phyloP scores from a whole-genome alignment of 2,797 vertebrate species.

The Xerus rutilus region DNA sequence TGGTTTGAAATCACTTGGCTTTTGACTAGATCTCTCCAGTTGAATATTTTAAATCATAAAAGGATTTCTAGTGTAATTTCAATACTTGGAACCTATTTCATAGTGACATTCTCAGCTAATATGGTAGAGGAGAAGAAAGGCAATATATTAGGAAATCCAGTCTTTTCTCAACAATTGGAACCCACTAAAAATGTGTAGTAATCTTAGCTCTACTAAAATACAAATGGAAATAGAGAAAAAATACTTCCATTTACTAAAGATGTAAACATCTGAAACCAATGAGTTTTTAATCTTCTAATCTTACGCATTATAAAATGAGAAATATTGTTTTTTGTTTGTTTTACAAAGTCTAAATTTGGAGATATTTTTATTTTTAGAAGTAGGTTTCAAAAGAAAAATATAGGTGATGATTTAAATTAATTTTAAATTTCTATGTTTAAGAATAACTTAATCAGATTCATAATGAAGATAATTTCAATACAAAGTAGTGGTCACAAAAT shows the following conservation, averaged over 20 bases:
- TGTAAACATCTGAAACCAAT: background rate
- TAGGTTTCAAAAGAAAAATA: conserved; percentile 32
- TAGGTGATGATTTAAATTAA: background rate
- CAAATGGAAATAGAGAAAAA: background rate
- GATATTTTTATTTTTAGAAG: background rate
- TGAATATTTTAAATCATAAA: background rate
- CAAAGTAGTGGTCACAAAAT: background rate
- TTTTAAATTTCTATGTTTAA: conserved; percentile 34
- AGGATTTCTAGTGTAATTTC: conserved; percentile 7
- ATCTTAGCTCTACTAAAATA: background rate
- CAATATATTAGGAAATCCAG: conserved; percentile 73
- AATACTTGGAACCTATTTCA: conserved; percentile 59
- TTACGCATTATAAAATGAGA: background rate
- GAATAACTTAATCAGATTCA: background rate
- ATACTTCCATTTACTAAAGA: background rate
- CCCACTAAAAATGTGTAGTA: conserved; percentile 60
- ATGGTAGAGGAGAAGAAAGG: background rate
- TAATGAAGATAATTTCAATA: conserved; percentile 54
- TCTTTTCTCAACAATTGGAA: conserved; percentile 57
- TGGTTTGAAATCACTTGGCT: background rate
- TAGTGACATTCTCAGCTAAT: conserved; percentile 55
- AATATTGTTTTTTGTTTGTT: background rate
- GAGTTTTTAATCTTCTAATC: background rate
- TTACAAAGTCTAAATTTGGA: background rate
- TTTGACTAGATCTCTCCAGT: conserved; percentile 5